Evolutionary conservation across 2,888 invertebrate species (phyloP).

Genomic region (Amiota mariae): DNA sequence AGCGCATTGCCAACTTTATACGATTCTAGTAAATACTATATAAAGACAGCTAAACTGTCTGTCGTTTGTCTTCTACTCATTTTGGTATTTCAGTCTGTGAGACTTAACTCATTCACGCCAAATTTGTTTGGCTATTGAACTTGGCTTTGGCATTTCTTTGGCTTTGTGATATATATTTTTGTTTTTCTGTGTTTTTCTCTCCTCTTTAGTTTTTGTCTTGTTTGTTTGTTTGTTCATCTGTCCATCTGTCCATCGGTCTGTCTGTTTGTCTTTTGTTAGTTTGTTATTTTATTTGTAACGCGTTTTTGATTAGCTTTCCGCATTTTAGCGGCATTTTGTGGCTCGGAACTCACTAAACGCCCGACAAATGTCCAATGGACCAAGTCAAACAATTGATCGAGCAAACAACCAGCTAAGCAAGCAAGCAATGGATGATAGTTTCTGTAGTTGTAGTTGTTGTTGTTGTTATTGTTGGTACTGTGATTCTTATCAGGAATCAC

Average conservation of each 20-base stretch:
- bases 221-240: conserved; percentile 36
- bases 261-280: conserved; percentile 28
- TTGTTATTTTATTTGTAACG: conserved; percentile 59
- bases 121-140: conserved; percentile 71
- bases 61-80: conserved; percentile 35
- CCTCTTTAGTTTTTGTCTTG: conserved; percentile 28
- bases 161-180: conserved; percentile 51
- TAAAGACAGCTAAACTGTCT: conserved; percentile 21
- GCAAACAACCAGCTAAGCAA: neutral
- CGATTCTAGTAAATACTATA: conserved; percentile 23
- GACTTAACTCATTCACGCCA: conserved; percentile 61
- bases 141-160: conserved; percentile 63
- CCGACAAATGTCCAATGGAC: conserved; percentile 25
- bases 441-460: no score
- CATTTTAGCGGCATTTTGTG: conserved; percentile 63
- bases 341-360: conserved; percentile 40
- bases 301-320: conserved; percentile 72
- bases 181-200: conserved; percentile 35
- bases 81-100: conserved; percentile 34
- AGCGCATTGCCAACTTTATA: conserved; percentile 29
- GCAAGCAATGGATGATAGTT: neutral
- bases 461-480: neutral
- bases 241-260: conserved; percentile 28
- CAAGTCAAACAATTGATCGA: neutral
- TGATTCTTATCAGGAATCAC: conserved; percentile 74